phyloP scores from a whole-genome alignment of 2,888 invertebrate genomes.

The Tetragonisca angustula region DNA sequence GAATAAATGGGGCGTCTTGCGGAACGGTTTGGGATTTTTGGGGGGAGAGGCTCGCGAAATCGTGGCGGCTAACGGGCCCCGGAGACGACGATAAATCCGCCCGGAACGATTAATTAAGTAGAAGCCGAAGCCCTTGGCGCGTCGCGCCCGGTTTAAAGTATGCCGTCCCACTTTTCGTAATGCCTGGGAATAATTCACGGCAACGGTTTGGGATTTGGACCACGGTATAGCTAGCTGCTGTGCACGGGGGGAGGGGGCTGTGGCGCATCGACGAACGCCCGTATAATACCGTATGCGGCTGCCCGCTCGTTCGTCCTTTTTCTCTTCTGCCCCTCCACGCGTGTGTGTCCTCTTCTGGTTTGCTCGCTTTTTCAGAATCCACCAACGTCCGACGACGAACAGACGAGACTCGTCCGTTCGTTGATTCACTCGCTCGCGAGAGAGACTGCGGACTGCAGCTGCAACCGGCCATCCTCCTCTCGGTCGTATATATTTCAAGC shows the following conservation, averaged over 20 bases:
- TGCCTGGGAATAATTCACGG: slow-evolving; percentile 71
- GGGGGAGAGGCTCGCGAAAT: slow-evolving; percentile 51
- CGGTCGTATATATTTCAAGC: slow-evolving; percentile 66
- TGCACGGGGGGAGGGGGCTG: neutral
- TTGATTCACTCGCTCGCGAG: slow-evolving; percentile 19
- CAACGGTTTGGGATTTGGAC: slow-evolving; percentile 70
- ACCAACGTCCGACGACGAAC: slow-evolving; percentile 1
- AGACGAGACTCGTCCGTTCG: slow-evolving; percentile 19
- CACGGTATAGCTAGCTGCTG: neutral
- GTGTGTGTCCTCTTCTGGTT: slow-evolving; percentile 39
- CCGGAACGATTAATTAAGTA: slow-evolving; percentile 67
- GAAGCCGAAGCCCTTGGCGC: slow-evolving; percentile 58
- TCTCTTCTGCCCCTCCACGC: slow-evolving; percentile 1
- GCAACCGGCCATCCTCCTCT: slow-evolving; percentile 48
- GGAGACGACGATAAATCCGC: slow-evolving; percentile 69
- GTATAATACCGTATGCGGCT: slow-evolving; percentile 37
- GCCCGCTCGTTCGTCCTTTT: slow-evolving; percentile 17
- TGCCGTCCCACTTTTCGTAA: slow-evolving; percentile 73
- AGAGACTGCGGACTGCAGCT: slow-evolving; percentile 60
- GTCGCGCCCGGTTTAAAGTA: slow-evolving; percentile 64
- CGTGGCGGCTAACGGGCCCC: slow-evolving; percentile 31
- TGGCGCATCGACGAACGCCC: slow-evolving; percentile 61
- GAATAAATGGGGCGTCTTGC: slow-evolving; percentile 62
- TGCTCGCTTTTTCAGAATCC: slow-evolving; percentile 56
- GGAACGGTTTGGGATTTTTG: slow-evolving; percentile 52